Conservation (phyloP, 2,797 vertebrate genomes). For the Decapterus maruadsi region DNA sequence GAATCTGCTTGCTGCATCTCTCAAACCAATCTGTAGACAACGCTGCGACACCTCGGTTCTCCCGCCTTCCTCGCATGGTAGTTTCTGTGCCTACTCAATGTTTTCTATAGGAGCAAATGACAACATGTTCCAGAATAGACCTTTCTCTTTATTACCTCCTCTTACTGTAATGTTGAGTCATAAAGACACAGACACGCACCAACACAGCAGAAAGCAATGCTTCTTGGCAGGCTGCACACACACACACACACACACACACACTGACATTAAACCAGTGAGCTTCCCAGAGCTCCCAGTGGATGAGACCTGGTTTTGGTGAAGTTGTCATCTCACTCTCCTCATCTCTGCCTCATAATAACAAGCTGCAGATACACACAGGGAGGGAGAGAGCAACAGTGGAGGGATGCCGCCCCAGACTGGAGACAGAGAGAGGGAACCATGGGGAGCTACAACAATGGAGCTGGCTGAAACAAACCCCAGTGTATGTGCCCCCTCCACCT, state of each 20-base stretch:
- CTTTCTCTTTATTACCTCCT: constrained; percentile 31
- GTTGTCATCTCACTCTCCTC: constrained; percentile 36
- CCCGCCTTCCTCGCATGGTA: not conserved
- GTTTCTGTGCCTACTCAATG: not conserved
- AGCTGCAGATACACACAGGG: constrained; percentile 33
- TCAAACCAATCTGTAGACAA: not conserved
- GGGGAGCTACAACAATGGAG: constrained; percentile 93
- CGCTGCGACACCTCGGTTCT: not conserved
- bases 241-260: too few species aligned
- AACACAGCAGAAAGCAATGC: constrained; percentile 6
- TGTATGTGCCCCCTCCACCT: constrained; percentile 83
- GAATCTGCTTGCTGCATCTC: not conserved
- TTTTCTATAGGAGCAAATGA: constrained; percentile 41
- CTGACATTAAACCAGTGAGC: not conserved
- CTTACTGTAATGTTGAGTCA: constrained; percentile 47
- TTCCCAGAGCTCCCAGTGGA: constrained; percentile 22
- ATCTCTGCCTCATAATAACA: constrained; percentile 47
- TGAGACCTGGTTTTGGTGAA: constrained; percentile 23
- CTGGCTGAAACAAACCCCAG: constrained; percentile 88
- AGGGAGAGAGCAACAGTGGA: constrained; percentile 40
- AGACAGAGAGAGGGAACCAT: constrained; percentile 92
- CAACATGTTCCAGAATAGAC: constrained; percentile 31
- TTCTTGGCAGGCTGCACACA: constrained; percentile 8
- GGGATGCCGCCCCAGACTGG: constrained; percentile 87
- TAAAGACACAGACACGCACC: constrained; percentile 24